Evolutionary conservation across 2,797 vertebrate species (phyloP).

Genomic region (Chiroxiphia lanceolata): DNA sequence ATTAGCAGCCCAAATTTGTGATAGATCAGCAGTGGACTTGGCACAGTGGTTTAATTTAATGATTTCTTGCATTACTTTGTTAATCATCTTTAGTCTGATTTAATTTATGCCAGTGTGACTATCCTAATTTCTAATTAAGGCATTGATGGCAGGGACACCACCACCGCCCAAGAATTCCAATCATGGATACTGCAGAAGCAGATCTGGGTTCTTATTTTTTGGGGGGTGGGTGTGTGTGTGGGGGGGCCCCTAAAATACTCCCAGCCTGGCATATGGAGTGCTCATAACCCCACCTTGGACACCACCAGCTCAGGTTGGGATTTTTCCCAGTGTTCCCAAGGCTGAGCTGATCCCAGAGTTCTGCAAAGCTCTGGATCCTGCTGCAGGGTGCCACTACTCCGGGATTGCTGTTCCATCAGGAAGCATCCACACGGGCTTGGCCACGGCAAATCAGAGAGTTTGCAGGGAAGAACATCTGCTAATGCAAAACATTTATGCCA

Average conservation of each 20-base stretch:
- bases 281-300: fast-evolving
- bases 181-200: slow-evolving; percentile 11
- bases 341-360: not conserved
- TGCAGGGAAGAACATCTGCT: slow-evolving; percentile 52
- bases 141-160: slow-evolving; percentile 65
- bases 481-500: slow-evolving; percentile 70
- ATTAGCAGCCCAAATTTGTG: slow-evolving; percentile 82
- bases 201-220: not conserved
- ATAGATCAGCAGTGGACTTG: slow-evolving; percentile 80
- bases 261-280: not conserved
- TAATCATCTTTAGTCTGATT: slow-evolving; percentile 83
- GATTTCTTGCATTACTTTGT: slow-evolving; percentile 83
- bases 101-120: slow-evolving; percentile 80
- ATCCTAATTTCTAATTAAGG: slow-evolving; percentile 81
- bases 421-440: fast-evolving
- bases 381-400: not conserved
- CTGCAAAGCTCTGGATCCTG: not conserved
- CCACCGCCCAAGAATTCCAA: slow-evolving; percentile 46
- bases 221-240: fast-evolving
- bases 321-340: fast-evolving
- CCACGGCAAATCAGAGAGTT: not conserved
- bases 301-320: not conserved
- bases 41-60: slow-evolving; percentile 81
- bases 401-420: fast-evolving
- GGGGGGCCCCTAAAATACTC: too few relatives aligned